These are phyloP conservation scores for Artibeus lituratus DNA, from an alignment of 2,797 vertebrate genomes.

Conservation along the genomic window DNA sequence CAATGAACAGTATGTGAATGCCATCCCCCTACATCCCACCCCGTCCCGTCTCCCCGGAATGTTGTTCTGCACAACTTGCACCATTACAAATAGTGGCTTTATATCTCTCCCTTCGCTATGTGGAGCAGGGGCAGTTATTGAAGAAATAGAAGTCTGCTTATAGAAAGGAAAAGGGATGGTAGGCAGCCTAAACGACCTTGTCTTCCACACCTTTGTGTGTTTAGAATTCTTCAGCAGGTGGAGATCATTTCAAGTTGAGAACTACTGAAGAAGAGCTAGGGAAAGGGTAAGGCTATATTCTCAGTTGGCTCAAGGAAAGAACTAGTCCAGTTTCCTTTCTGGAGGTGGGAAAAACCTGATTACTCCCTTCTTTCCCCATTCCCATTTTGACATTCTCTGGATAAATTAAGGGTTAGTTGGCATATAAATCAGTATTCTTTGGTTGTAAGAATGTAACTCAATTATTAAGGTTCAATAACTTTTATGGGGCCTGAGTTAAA, in stretches of 20 bases:
- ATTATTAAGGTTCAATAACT: background rate
- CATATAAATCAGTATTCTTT: background rate
- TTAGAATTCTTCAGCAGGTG: background rate
- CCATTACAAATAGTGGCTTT: background rate
- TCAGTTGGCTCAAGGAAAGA: background rate
- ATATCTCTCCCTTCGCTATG: background rate
- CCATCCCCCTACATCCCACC: no score
- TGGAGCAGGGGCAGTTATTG: background rate
- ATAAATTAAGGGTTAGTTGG: background rate
- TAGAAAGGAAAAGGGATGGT: background rate
- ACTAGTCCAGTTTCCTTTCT: background rate
- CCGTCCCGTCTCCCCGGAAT: background rate
- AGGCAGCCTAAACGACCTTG: background rate
- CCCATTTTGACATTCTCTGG: background rate
- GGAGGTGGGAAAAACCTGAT: background rate
- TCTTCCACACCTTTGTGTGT: background rate
- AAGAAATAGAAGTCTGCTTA: background rate
- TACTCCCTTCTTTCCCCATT: background rate
- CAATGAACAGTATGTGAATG: background rate
- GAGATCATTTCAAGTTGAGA: background rate
- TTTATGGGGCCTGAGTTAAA: background rate
- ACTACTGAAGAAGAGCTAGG: background rate
- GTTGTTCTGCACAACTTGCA: background rate
- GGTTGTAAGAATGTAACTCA: background rate
- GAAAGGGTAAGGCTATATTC: background rate